Evolutionary conservation across 1,140 invertebrate genomes (phyloP).

Genomic region (Drosophila gunungcola): DNA sequence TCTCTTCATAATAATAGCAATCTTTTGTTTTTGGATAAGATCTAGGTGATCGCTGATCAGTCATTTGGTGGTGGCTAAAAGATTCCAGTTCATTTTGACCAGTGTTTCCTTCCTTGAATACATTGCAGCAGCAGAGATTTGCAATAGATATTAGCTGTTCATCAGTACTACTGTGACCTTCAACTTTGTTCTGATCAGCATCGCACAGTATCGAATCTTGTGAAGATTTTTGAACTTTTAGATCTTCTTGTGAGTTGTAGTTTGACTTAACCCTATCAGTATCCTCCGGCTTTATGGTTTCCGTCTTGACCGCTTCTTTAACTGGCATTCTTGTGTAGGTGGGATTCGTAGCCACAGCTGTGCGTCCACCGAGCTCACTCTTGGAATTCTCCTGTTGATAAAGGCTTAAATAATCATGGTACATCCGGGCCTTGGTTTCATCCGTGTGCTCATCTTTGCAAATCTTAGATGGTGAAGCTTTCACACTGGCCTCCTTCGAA

Average conservation of each 20-base stretch:
- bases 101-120: neutral
- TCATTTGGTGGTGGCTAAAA: neutral
- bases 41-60: no score
- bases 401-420: constrained; percentile 3
- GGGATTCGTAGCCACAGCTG: neutral
- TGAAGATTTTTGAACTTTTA: neutral
- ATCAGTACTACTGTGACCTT: neutral
- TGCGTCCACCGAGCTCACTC: neutral
- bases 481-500: neutral
- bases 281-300: no score
- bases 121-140: neutral
- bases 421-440: neutral
- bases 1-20: no score
- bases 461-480: neutral
- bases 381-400: constrained; percentile 5
- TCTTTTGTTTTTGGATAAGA: neutral
- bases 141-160: neutral
- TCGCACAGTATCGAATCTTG: neutral
- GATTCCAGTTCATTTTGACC: neutral
- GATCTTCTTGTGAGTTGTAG: neutral
- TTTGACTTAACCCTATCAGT: neutral
- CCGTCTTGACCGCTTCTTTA: neutral
- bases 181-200: neutral
- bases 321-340: constrained; percentile 28
- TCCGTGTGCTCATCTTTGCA: neutral